Evolutionary conservation across 35 echinoderm and acorn worm species (phyloP), one percentile per base, ranked within the genome.

Genomic region (Apostichopus japonicus): DNA sequence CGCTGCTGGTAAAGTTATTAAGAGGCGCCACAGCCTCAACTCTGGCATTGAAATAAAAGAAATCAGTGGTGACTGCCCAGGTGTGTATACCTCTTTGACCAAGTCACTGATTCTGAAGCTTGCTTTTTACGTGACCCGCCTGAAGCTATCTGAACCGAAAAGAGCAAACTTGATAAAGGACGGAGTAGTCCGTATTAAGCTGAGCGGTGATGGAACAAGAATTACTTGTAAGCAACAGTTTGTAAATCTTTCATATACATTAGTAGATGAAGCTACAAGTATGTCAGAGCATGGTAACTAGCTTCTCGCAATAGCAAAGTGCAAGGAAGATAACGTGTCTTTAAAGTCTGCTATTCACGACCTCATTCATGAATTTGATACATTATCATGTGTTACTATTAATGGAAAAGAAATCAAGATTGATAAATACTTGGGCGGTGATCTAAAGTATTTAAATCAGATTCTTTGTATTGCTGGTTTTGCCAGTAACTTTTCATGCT

Each of bases 281-380:
- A 90, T 81, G 86, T 95, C 94, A 56, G 92, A 95, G 82, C 94
- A 93, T 84, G 94, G 94, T 65, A 95, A 95, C 56, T 93, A 95
- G 77, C 86, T 95, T 24, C 62, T 95, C 13, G 94, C 94, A 22
- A 95, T 95, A 23, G 87, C 88, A 14, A 93, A 95, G 83, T 95
- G 94, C 75, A 2, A 16, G 1, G 94, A 95, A 93, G 79, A 75
- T 58, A 93, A 95, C 72, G 27, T 63, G 22, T 91, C 80, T 16
- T 7, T 88, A 24, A 95, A 95, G 73, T 16, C 75, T 92, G 77
- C 91, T 76, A 67, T 95, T 61, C 10, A 17, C 55, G 80, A 87
- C 16, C 75, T 95, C 13, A 95, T 95, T 95, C 4, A 79, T 72
- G 91, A 95, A 92, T 88, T 88, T 87, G 84, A 95, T 54, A 80